Conservation (phyloP, 2,888 invertebrate genomes). For the Halictus quadricinctus region DNA sequence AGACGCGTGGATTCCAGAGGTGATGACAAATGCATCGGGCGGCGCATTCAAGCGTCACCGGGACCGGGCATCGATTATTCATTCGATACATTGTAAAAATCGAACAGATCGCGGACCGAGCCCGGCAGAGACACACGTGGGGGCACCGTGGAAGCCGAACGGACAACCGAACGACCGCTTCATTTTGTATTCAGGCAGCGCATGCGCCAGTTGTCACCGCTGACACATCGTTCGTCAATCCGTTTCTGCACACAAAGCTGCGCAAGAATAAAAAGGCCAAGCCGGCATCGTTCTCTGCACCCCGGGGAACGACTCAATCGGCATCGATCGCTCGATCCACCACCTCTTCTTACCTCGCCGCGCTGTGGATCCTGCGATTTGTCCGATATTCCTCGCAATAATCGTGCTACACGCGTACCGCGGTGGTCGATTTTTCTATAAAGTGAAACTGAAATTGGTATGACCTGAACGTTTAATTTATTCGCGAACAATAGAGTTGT, state of each 20-base stretch:
- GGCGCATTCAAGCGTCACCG: conserved; percentile 43
- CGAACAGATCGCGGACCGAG: conserved; percentile 37
- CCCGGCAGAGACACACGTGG: conserved; percentile 50
- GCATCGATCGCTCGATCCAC: conserved; percentile 46
- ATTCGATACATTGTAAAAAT: conserved; percentile 53
- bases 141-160: conserved; percentile 49
- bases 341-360: conserved; percentile 66
- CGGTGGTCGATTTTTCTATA: too few relatives aligned
- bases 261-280: conserved; percentile 69
- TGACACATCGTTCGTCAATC: conserved; percentile 82
- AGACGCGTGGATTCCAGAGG: conserved; percentile 37
- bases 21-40: conserved; percentile 49
- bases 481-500: not conserved
- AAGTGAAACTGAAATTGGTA: not conserved
- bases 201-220: conserved; percentile 82
- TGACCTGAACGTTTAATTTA: not conserved
- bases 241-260: conserved; percentile 79
- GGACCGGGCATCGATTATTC: conserved; percentile 48
- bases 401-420: not conserved
- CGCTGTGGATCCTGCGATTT: not conserved
- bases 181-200: conserved; percentile 82
- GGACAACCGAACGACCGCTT: conserved; percentile 67
- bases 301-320: conserved; percentile 63
- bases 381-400: not conserved
- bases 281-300: conserved; percentile 64